A percentile compares a stretch with the other conserved stretches of the same genome.
Conservation (phyloP, 2,113 vertebrate species). For the Ursus arctos region DNA sequence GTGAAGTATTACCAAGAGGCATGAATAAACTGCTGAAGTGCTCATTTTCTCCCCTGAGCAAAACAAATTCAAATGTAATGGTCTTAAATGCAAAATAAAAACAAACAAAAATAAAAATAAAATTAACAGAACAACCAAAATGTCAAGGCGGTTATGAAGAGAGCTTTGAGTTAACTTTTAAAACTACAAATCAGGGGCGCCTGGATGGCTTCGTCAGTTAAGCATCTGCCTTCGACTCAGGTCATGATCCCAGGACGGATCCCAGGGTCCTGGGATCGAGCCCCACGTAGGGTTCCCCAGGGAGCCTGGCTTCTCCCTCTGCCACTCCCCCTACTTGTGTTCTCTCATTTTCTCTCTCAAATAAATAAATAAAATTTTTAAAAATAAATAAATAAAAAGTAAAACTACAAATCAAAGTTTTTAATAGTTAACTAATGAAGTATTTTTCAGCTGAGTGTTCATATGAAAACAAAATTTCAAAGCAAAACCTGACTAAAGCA, state of each 20-base stretch:
- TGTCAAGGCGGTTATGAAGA: slow-evolving; percentile 92
- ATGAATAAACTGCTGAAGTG: not conserved
- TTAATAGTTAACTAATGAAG: slow-evolving; percentile 88
- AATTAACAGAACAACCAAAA: slow-evolving; percentile 92
- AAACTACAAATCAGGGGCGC: no score
- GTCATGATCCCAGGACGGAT: no score
- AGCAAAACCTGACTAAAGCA: slow-evolving; percentile 86
- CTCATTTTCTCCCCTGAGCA: slow-evolving; percentile 80
- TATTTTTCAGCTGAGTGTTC: slow-evolving; percentile 89
- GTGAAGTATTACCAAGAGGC: not conserved
- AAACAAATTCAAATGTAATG: slow-evolving; percentile 99
- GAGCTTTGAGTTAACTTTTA: slow-evolving; percentile 91
- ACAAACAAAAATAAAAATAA: slow-evolving; percentile 92
- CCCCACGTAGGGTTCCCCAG: no score
- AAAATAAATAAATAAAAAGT: no score
- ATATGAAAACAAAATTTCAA: slow-evolving; percentile 86
- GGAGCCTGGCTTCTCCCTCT: no score
- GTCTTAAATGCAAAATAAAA: slow-evolving; percentile 94
- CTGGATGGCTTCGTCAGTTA: no score
- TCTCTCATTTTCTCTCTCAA: no score
- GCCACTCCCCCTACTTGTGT: no score
- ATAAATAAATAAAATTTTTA: no score
- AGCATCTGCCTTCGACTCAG: no score
- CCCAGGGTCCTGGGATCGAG: no score
- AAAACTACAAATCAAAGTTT: slow-evolving; percentile 89